Conservation (phyloP, 2,797 vertebrate genomes). For the Myripristis murdjan region DNA sequence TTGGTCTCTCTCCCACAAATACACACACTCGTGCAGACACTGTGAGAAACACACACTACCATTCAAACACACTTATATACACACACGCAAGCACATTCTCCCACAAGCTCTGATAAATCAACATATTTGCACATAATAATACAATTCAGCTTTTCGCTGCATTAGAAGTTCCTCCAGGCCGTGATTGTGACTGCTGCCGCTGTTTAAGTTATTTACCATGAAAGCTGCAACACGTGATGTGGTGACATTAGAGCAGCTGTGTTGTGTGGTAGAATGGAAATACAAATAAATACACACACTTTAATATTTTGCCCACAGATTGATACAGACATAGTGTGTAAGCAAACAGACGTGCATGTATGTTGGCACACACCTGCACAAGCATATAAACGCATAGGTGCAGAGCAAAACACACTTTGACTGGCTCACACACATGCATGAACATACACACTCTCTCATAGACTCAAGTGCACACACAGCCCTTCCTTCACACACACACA, state of each 20-base stretch:
- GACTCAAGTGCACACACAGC: no score
- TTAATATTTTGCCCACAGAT: background rate
- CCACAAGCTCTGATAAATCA: slow-evolving; percentile 32
- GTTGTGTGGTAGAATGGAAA: no score
- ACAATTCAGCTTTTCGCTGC: slow-evolving; percentile 11
- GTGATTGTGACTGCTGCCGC: slow-evolving; percentile 26
- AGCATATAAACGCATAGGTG: background rate
- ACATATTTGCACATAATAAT: slow-evolving; percentile 47
- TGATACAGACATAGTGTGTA: background rate
- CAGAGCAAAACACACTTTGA: background rate
- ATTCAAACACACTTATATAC: background rate
- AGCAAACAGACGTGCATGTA: background rate
- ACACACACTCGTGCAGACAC: slow-evolving; percentile 7
- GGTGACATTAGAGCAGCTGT: background rate
- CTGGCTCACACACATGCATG: background rate
- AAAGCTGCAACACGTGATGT: slow-evolving; percentile 2
- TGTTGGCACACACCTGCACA: background rate
- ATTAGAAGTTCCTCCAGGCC: slow-evolving; percentile 36
- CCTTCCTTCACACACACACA: no score
- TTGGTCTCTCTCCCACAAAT: slow-evolving; percentile 21
- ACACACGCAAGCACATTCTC: background rate
- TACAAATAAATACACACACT: background rate
- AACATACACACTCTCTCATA: no score
- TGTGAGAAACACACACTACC: slow-evolving; percentile 1
- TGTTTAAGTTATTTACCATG: slow-evolving; percentile 40